phyloP scores from a whole-genome alignment of 2,888 invertebrate genomes.

The Oscheius sp. region DNA sequence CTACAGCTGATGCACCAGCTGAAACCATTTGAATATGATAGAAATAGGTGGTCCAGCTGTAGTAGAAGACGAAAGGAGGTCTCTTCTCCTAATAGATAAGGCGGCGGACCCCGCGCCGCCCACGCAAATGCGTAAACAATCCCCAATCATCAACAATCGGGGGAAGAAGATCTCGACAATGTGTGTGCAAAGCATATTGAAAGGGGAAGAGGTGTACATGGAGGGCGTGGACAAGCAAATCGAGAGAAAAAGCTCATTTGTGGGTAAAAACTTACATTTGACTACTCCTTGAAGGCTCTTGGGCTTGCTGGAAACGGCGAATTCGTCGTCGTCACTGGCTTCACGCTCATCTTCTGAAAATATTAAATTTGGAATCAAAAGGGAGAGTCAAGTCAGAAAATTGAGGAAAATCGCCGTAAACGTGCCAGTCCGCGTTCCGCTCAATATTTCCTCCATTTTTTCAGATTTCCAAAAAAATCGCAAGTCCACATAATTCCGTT shows the following conservation, averaged over 20 bases:
- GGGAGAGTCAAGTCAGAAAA: no score
- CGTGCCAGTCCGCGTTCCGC: no score
- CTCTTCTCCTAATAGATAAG: slow-evolving; percentile 35
- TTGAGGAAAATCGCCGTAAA: no score
- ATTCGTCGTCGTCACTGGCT: slow-evolving; percentile 70
- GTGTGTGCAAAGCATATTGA: no score
- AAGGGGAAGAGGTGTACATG: not conserved
- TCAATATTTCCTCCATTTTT: no score
- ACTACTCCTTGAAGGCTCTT: slow-evolving; percentile 91
- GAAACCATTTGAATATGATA: slow-evolving; percentile 45
- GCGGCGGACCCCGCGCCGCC: slow-evolving; percentile 19
- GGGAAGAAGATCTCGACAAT: not conserved
- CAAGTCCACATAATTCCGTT: no score
- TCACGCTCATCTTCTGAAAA: slow-evolving; percentile 64
- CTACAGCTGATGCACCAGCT: slow-evolving; percentile 64
- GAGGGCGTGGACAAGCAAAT: not conserved
- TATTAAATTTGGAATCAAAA: not conserved
- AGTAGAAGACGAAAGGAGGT: slow-evolving; percentile 30
- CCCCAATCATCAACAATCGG: slow-evolving; percentile 36
- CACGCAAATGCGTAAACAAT: slow-evolving; percentile 33
- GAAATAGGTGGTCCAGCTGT: slow-evolving; percentile 10
- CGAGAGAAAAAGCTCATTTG: not conserved
- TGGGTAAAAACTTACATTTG: slow-evolving; percentile 81
- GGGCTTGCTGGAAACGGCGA: slow-evolving; percentile 82
- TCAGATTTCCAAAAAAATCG: no score